phyloP scores from a whole-genome alignment of 2,888 invertebrate species.

The Plemyria rubiginata region DNA sequence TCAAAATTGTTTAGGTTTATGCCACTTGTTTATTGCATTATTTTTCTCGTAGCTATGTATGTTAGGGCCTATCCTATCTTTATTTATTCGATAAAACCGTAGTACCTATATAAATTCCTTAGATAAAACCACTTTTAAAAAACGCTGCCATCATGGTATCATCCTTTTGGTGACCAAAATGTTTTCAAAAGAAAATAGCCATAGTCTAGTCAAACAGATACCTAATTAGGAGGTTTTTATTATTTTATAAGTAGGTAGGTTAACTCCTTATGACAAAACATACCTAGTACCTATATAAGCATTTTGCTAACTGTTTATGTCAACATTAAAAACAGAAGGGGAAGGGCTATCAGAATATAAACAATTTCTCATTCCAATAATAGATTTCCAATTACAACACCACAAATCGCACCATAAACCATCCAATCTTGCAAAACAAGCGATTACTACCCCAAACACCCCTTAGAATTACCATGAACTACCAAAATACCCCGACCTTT shows the following conservation, averaged over 20 bases:
- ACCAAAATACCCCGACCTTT: conserved; percentile 28
- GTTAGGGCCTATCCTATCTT: no score
- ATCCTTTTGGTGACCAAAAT: no score
- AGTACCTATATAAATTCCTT: no score
- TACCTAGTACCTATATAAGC: no score
- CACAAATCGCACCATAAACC: conserved; percentile 39
- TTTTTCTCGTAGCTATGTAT: no score
- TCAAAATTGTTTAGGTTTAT: conserved; percentile 29
- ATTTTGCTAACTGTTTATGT: conserved; percentile 14
- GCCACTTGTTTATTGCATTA: not conserved
- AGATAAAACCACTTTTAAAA: no score
- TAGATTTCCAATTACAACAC: conserved; percentile 47
- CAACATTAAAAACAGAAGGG: conserved; percentile 13
- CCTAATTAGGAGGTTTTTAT: no score
- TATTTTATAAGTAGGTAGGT: no score
- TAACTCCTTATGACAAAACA: not conserved
- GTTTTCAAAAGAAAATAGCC: no score
- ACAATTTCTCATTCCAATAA: conserved; percentile 45
- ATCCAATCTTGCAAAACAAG: conserved; percentile 40
- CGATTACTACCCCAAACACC: conserved; percentile 39
- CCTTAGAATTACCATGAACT: conserved; percentile 27
- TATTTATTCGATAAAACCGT: no score
- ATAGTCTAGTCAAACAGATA: no score
- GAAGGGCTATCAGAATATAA: conserved; percentile 31
- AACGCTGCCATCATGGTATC: no score